Evolutionary conservation across 2,113 vertebrate species (phyloP), one percentile per base, ranked within the genome.

Genomic region (Spea bombifrons): DNA sequence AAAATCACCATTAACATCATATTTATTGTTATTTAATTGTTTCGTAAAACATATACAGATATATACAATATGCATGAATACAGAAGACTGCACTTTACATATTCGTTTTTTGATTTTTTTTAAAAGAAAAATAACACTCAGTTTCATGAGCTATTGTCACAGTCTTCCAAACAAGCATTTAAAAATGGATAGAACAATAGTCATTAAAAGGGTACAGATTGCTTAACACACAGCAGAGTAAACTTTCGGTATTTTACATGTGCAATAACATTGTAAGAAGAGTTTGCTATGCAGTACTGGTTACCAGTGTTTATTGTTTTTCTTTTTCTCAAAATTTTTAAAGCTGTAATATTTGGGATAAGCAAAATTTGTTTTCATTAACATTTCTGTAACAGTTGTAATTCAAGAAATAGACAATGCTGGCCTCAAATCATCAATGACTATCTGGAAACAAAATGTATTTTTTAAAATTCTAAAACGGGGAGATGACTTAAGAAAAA

Each of bases 1-100:
- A 83, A 84, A 80, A 84, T 75, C 95, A 98, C 96, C 94, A 94
- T 98, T 96, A 95, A 96, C 95, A 85, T 97, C 94, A 96, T 98
- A 98, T 98, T 98, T 98, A 98, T 98, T 98, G 96, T 98, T 94
- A 96, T 98, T 97, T 96, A 95, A 95, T 96, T 96, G 96, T 93
- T 98, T 95, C 95, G 95, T 96, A 98, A 97, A 98, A 98, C 96
- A 98, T 98, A 96, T 98, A 98, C 96, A 98, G 94, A 94, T 98
- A 98, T 98, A 95, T 98, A 98, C 96, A 98, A 95, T 96, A 97
- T 96, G 96, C 95, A 94, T 94, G 95, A 95, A 97, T 97, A 97
- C 95, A 95, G 96, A 98, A 95, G 94, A 96, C 96, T 96, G 96
- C 94, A 96, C 96, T 98, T 97, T 97, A 98, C 96, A 96, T 96